Percentiles rank a stretch among this genome's conserved stretches.
phyloP scores from a whole-genome alignment of 2,797 vertebrate genomes.

The Anolis apletophallus region DNA sequence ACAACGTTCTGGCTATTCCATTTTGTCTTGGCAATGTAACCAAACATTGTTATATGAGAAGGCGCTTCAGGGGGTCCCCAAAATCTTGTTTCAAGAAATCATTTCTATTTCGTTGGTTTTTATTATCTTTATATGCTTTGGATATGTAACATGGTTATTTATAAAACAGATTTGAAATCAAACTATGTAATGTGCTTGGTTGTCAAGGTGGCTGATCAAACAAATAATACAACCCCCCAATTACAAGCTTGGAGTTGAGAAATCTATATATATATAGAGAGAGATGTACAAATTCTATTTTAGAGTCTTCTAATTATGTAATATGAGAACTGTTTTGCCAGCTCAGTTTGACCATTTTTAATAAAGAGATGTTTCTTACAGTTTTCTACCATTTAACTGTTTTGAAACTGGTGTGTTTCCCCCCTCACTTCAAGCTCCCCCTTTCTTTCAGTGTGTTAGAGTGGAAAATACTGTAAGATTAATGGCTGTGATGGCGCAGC shows the following conservation, averaged over 20 bases:
- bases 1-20: not conserved
- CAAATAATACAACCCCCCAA: not conserved
- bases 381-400: not conserved
- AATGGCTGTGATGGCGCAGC: not conserved
- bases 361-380: slow-evolving; percentile 36
- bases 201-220: not conserved
- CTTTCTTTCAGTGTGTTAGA: not conserved
- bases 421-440: too few species aligned
- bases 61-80: too few species aligned
- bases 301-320: slow-evolving; percentile 7
- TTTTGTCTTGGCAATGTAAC: not conserved
- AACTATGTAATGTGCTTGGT: slow-evolving; percentile 1
- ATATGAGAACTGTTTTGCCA: slow-evolving; percentile 21
- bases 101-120: not conserved
- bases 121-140: slow-evolving; percentile 10
- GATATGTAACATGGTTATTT: not conserved
- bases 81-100: not conserved
- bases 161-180: slow-evolving; percentile 20
- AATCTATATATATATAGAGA: slow-evolving; percentile 20
- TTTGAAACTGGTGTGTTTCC: not conserved
- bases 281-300: slow-evolving; percentile 54
- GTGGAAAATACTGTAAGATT: not conserved
- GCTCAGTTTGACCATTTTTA: slow-evolving; percentile 22
- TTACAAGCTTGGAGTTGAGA: slow-evolving; percentile 8
- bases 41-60: not conserved